Evolutionary conservation across 2,888 invertebrate species (phyloP), one percentile per base, ranked within the genome.

Genomic region (Pachydiplax longipennis): DNA sequence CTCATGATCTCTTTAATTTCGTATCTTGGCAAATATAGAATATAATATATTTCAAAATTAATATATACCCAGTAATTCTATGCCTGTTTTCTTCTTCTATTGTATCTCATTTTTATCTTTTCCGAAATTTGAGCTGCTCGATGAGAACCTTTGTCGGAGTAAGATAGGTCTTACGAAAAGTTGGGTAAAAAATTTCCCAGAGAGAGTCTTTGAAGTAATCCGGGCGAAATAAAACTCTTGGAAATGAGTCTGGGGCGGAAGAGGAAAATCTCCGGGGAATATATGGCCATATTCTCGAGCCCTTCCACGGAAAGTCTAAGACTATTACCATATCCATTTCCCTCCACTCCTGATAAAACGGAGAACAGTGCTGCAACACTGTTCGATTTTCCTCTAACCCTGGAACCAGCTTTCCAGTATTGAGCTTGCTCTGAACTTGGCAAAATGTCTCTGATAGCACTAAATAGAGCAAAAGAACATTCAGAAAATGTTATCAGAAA

Each of bases 241-340:
- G 61, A 61, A 37, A 61, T 37, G 61, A 87, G 58, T 87, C 87
- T 87, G 58, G 87, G 61, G 37, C 87, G 58, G 87, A 31, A 65
- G 83, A 31, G 58, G 58, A n/a, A 53, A 35, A 40, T 10, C 48
- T 25, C 48, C 44, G 3, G 48, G 10, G 82, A 48, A 25, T 25
- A 73, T 73, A n/a, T 25, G 31, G 25, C 31, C 73, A 73, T 31
- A 73, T 25, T 73, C 31, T 25, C 65, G 65, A n/a, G 65, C 65
- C 65, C n/a, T 65, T 65, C 73, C 73, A 31, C 73, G 13, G 31
- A 31, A 73, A 73, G 25, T 31, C 25, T 31, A 31, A 31, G 25
- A 31, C 73, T 31, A 73, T 73, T 73, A 73, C 73, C 73, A 25
- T 31, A 73, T 25, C 73, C 73, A 13, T 73, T 25, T 22, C 10